Evolutionary conservation across 2,797 vertebrate species (phyloP), one percentile per base, ranked within the genome.

Genomic region (Brachyalestes nurse): DNA sequence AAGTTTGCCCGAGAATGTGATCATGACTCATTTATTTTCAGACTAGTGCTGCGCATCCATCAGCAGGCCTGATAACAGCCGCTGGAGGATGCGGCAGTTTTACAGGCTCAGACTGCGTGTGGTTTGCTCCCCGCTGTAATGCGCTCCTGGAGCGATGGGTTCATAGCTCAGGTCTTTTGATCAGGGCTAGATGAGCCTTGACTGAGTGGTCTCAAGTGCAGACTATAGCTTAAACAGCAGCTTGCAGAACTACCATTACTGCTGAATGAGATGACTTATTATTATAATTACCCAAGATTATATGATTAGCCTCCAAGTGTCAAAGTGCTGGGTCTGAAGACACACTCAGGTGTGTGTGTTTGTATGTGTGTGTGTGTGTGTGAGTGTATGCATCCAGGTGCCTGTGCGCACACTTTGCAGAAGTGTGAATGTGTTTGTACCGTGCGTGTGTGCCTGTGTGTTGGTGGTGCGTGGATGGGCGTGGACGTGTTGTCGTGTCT

Each of bases 261-360:
- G 79, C 77, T 78, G 78, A 78, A 77, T 82, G 70, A 80, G 77
- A 66, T 73, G 76, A 79, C 74, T 85, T 83, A 87, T 84, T 84
- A 86, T 85, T 84, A 82, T 86, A 88, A 88, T 86, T 88, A 85
- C 82, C 61, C 76, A 79, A 77, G 79, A 88, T 86, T 82, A 80
- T 85, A 86, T 86, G 85, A 86, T 86, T 79, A 85, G 74, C 75
- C 51, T 75, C 72, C 53, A 84, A 86, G 74, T 61, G 85, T 85
- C 81, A 80, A 82, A 81, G 79, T 85, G 82, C 75, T 76, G 69
- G 82, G 62, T 55, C 69, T 23, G 64, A 77, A 81, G 73, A 75
- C 28, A 23, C 70, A 83, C 70, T 78, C 86, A 85, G 79, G 81
- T 85, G 79, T 77, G 51, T 81, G 65, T 77, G 78, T 58, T 65